Evolutionary conservation across 2,888 invertebrate genomes (phyloP).

Genomic region (Diadegma fenestrale): DNA sequence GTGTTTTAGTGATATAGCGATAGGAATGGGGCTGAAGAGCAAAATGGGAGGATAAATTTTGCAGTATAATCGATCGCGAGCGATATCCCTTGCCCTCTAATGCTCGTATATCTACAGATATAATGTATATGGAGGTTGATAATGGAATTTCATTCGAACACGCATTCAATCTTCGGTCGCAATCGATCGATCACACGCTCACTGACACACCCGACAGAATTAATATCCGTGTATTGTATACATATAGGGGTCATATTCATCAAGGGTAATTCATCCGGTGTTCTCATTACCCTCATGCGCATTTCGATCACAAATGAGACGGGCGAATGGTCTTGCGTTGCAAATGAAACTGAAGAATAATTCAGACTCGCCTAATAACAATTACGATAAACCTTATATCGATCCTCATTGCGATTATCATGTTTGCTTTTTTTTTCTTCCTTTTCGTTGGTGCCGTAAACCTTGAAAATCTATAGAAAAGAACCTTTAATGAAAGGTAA

Average conservation of each 20-base stretch:
- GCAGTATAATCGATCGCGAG: constrained; percentile 62
- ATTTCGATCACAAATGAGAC: constrained; percentile 28
- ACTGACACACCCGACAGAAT: constrained; percentile 20
- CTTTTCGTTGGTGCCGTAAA: not conserved
- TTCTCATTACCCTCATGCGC: constrained; percentile 9
- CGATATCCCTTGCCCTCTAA: constrained; percentile 55
- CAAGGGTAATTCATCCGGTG: constrained; percentile 22
- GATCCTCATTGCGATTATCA: not conserved
- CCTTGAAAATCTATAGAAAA: not conserved
- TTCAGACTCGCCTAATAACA: constrained; percentile 3
- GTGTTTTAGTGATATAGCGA: constrained; percentile 43
- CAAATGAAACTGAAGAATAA: constrained; percentile 1
- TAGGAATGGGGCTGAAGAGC: constrained; percentile 37
- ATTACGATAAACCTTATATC: constrained; percentile 8
- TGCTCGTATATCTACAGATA: constrained; percentile 22
- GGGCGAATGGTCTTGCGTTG: constrained; percentile 5
- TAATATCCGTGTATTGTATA: constrained; percentile 60
- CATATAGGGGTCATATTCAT: constrained; percentile 29
- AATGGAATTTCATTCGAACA: constrained; percentile 65
- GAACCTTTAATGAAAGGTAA: constrained; percentile 15
- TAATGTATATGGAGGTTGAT: constrained; percentile 46
- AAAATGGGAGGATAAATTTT: constrained; percentile 66
- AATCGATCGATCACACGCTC: constrained; percentile 55
- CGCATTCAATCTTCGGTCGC: constrained; percentile 59
- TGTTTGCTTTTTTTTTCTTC: not conserved